Evolutionary conservation across 2,113 vertebrate species (phyloP).

Genomic region (Megaceryle torquata): DNA sequence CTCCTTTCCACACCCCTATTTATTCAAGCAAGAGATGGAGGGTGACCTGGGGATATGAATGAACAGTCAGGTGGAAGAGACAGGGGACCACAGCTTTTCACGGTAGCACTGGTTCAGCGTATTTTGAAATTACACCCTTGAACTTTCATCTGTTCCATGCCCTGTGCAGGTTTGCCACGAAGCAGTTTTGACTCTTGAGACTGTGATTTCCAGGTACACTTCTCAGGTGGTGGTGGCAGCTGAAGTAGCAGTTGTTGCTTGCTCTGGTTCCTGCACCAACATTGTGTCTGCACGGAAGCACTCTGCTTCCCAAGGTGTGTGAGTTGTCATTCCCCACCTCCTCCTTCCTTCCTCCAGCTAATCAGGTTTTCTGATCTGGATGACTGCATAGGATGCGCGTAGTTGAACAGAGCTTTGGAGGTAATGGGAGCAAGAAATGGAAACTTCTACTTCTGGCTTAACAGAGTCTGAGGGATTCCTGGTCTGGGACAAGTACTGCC

Average conservation of each 20-base stretch:
- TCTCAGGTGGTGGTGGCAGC: neutral
- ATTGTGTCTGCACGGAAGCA: accelerated
- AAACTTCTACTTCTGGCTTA: neutral
- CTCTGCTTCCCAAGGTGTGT: neutral
- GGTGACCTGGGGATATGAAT: conserved; percentile 10
- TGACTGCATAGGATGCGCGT: neutral
- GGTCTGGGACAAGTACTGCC: neutral
- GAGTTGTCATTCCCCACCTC: neutral
- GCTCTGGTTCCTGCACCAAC: neutral
- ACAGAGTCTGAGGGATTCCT: neutral
- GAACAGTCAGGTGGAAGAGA: neutral
- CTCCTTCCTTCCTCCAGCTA: neutral
- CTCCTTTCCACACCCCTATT: conserved; percentile 21
- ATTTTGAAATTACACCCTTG: neutral
- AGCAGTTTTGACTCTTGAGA: neutral
- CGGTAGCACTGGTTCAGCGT: neutral
- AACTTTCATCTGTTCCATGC: neutral
- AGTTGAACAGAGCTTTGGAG: neutral
- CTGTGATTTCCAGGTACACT: neutral
- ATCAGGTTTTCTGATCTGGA: neutral
- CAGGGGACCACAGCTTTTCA: neutral
- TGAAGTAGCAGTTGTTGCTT: neutral
- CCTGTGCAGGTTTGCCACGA: neutral
- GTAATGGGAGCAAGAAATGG: neutral
- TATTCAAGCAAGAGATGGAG: neutral